These are phyloP conservation scores for Caretta caretta DNA, from an alignment of 2,113 vertebrate species.

Conservation along the genomic window DNA sequence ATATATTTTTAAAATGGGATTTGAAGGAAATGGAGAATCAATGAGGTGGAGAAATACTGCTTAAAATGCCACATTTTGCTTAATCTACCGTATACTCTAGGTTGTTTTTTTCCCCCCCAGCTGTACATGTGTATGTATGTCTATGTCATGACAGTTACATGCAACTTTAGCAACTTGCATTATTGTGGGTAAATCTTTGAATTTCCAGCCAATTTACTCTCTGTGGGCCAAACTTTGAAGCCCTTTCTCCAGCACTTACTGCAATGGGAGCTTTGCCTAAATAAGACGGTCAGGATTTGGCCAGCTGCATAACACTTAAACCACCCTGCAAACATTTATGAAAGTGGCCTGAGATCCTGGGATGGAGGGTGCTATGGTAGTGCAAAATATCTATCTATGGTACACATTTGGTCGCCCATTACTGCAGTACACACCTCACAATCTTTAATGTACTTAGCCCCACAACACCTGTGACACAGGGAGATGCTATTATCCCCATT, in stretches of 20 bases:
- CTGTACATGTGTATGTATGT: neutral
- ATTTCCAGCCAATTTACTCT: neutral
- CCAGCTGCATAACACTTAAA: neutral
- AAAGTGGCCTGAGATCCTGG: constrained; percentile 5
- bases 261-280: constrained; percentile 9
- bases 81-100: neutral
- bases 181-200: neutral
- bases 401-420: neutral
- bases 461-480: neutral
- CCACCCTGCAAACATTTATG: neutral
- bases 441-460: neutral
- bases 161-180: neutral
- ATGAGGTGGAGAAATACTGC: neutral
- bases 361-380: neutral
- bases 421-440: neutral
- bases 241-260: neutral
- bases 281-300: neutral
- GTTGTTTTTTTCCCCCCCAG: neutral
- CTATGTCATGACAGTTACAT: neutral
- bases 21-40: neutral
- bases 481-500: neutral
- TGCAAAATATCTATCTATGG: neutral
- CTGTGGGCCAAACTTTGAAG: neutral
- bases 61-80: neutral
- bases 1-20: neutral